Conservation (phyloP, 92 coral and sea anemone genomes). For the Bergia sp. region DNA sequence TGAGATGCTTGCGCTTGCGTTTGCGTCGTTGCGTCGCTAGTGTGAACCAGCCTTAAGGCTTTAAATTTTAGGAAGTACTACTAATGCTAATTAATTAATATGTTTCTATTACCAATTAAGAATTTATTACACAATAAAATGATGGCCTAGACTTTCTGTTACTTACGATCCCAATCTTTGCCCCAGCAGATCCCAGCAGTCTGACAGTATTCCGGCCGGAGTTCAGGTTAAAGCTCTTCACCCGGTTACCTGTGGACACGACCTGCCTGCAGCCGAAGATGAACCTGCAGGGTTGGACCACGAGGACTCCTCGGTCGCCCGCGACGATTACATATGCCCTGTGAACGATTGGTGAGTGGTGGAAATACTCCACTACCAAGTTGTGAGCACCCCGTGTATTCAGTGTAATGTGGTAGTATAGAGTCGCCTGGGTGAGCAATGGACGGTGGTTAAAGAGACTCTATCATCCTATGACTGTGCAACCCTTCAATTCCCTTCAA, state of each 20-base stretch:
- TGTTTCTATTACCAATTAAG: too few relatives aligned
- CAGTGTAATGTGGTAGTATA: constrained; percentile 66
- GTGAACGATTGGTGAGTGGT: constrained; percentile 61
- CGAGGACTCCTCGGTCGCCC: constrained; percentile 66
- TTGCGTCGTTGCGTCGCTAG: too few relatives aligned
- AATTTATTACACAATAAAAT: too few relatives aligned
- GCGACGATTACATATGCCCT: constrained; percentile 64
- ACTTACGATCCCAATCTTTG: constrained; percentile 73
- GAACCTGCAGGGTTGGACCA: constrained; percentile 80
- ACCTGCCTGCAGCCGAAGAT: constrained; percentile 88
- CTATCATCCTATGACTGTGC: too few relatives aligned
- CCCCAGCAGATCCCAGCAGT: constrained; percentile 60
- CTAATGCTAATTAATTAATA: too few relatives aligned
- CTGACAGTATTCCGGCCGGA: constrained; percentile 50
- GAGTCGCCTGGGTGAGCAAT: constrained; percentile 30
- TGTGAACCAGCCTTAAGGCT: too few relatives aligned
- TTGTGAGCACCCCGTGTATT: constrained; percentile 65
- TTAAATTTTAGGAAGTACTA: too few relatives aligned
- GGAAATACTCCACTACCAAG: constrained; percentile 71
- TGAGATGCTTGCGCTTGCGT: too few relatives aligned
- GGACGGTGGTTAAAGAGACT: too few relatives aligned
- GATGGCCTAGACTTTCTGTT: too few relatives aligned
- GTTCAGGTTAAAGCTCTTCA: constrained; percentile 50
- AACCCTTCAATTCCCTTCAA: too few relatives aligned
- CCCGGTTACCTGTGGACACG: constrained; percentile 52